Evolutionary conservation across 2,797 vertebrate genomes (phyloP).

Genomic region (Malurus splendens): DNA sequence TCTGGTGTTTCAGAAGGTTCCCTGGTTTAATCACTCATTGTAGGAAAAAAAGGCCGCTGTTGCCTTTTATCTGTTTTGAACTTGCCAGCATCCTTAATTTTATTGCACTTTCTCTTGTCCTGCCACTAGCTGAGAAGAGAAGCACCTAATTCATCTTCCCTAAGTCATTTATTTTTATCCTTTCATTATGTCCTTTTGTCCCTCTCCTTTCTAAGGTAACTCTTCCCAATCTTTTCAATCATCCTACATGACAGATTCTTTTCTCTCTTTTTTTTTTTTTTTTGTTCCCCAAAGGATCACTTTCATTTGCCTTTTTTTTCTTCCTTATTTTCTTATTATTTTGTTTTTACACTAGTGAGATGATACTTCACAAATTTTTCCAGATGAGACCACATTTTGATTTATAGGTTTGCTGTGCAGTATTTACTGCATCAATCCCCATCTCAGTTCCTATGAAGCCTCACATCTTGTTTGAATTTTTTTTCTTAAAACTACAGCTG

Average conservation of each 20-base stretch:
- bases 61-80: conserved; percentile 1
- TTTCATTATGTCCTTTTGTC: neutral
- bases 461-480: conserved; percentile 49
- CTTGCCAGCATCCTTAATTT: neutral
- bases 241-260: neutral
- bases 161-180: neutral
- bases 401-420: neutral
- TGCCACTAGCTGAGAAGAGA: neutral
- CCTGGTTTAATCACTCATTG: neutral
- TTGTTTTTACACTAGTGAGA: neutral
- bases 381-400: neutral
- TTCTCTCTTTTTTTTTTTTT: neutral
- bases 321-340: neutral
- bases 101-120: neutral
- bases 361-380: neutral
- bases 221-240: neutral
- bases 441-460: neutral
- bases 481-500: conserved; percentile 18
- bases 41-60: neutral
- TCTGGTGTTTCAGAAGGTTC: neutral
- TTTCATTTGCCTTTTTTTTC: neutral
- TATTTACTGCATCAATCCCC: neutral
- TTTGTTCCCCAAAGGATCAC: neutral
- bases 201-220: neutral
- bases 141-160: neutral